Percentiles rank a stretch among this genome's conserved stretches.
Conservation (phyloP, 2,113 vertebrate species). For the Salvelinus fontinalis region DNA sequence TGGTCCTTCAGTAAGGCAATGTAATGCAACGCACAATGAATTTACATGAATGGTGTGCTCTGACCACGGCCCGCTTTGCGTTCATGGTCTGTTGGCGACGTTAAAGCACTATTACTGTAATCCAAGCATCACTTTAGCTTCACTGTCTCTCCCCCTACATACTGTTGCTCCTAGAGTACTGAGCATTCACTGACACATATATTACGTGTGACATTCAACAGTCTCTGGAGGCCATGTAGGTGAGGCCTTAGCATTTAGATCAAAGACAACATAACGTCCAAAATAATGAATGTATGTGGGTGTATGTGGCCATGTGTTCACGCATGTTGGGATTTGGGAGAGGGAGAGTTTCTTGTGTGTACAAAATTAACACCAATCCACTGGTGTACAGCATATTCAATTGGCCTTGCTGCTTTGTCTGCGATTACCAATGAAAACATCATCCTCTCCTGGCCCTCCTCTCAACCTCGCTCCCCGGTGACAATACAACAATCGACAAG, state of each 20-base stretch:
- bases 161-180: neutral
- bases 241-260: slow-evolving; percentile 1
- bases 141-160: too few species aligned
- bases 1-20: too few species aligned
- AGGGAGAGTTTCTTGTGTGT: too few species aligned
- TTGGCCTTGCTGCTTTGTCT: neutral
- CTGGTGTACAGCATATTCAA: too few species aligned
- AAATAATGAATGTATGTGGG: neutral
- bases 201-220: neutral
- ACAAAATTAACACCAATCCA: neutral
- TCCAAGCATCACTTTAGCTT: too few species aligned
- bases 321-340: neutral
- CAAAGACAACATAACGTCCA: neutral
- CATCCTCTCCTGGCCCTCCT: neutral
- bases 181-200: neutral
- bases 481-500: neutral
- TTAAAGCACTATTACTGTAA: too few species aligned
- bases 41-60: too few species aligned
- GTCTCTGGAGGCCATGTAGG: neutral
- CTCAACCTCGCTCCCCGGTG: neutral
- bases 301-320: neutral
- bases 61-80: too few species aligned
- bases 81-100: too few species aligned
- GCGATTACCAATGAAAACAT: neutral
- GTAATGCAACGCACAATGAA: too few species aligned